These are phyloP conservation scores for Crioceris asparagi DNA, from an alignment of 2,888 invertebrate species.

Conservation along the genomic window DNA sequence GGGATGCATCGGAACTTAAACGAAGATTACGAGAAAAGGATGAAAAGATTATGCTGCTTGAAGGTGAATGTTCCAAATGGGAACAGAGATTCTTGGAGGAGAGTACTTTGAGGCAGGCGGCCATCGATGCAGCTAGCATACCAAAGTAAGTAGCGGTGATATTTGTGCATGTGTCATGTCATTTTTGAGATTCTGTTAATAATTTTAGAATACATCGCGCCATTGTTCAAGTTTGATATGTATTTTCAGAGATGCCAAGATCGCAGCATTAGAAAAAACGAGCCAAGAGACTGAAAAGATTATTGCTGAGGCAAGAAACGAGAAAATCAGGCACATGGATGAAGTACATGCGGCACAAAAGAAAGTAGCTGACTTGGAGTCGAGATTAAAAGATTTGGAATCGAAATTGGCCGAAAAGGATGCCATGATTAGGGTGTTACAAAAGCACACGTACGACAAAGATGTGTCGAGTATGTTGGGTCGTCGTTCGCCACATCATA, in stretches of 20 bases:
- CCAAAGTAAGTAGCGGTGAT: slow-evolving; percentile 50
- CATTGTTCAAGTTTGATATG: too few relatives aligned
- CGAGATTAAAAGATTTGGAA: slow-evolving; percentile 75
- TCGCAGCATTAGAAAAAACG: slow-evolving; percentile 72
- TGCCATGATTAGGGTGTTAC: slow-evolving; percentile 81
- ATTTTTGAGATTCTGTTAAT: too few relatives aligned
- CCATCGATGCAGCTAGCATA: slow-evolving; percentile 69
- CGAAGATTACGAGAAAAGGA: slow-evolving; percentile 56
- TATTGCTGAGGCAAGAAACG: slow-evolving; percentile 75
- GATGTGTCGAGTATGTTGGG: slow-evolving; percentile 48
- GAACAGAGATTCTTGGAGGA: slow-evolving; percentile 78
- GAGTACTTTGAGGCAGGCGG: slow-evolving; percentile 66
- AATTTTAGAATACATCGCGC: too few relatives aligned
- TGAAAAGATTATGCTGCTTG: slow-evolving; percentile 60
- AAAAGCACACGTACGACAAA: slow-evolving; percentile 66
- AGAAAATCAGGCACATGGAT: slow-evolving; percentile 82
- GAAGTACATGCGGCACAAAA: slow-evolving; percentile 78
- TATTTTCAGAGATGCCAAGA: slow-evolving; percentile 66
- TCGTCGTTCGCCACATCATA: slow-evolving; percentile 40
- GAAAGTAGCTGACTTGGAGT: slow-evolving; percentile 75
- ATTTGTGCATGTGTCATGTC: too few relatives aligned
- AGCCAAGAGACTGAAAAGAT: slow-evolving; percentile 75
- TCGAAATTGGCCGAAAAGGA: slow-evolving; percentile 81
- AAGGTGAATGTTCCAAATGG: slow-evolving; percentile 76
- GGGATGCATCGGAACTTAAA: slow-evolving; percentile 49